These are phyloP conservation scores for Eclectus roratus DNA, from an alignment of 2,113 vertebrate species.

Conservation along the genomic window DNA sequence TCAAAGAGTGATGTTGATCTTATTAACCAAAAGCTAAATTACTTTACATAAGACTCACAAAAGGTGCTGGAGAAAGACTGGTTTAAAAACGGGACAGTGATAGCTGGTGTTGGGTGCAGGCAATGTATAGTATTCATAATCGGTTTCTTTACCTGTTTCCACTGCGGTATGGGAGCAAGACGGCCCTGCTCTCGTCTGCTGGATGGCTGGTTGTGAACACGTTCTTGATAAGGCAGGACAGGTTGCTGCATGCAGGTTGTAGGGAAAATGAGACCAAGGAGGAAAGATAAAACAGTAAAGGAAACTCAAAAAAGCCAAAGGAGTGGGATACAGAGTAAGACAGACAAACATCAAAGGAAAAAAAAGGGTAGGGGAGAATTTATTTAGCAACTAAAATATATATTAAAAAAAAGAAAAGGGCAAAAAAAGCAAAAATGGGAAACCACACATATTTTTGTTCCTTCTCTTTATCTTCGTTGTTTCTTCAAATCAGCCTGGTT, in stretches of 20 bases:
- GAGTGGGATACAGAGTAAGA: conserved; percentile 24
- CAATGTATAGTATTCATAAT: not conserved
- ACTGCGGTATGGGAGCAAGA: conserved; percentile 83
- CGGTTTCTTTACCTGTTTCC: conserved; percentile 94
- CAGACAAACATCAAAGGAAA: conserved; percentile 9
- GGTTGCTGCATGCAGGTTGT: conserved; percentile 78
- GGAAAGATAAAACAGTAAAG: conserved; percentile 70
- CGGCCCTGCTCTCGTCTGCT: conserved; percentile 78
- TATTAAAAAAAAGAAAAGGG: not conserved
- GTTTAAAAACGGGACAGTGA: not conserved
- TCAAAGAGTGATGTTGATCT: not conserved
- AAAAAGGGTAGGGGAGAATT: conserved; percentile 2
- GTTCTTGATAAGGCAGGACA: conserved; percentile 84
- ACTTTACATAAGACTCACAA: not conserved
- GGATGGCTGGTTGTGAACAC: conserved; percentile 77
- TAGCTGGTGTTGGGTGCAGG: not conserved
- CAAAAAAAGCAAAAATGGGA: not conserved
- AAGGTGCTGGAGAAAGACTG: not conserved
- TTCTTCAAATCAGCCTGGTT: not conserved
- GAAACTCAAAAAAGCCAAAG: conserved; percentile 39
- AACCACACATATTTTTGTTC: not conserved
- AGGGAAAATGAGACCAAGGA: conserved; percentile 40
- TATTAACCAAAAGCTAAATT: not conserved
- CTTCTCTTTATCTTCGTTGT: not conserved
- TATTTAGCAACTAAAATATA: conserved; percentile 48